Evolutionary conservation across 92 coral and sea anemone species (phyloP), one percentile per base, ranked within the genome.

Genomic region (Umimayanthus kanabou): DNA sequence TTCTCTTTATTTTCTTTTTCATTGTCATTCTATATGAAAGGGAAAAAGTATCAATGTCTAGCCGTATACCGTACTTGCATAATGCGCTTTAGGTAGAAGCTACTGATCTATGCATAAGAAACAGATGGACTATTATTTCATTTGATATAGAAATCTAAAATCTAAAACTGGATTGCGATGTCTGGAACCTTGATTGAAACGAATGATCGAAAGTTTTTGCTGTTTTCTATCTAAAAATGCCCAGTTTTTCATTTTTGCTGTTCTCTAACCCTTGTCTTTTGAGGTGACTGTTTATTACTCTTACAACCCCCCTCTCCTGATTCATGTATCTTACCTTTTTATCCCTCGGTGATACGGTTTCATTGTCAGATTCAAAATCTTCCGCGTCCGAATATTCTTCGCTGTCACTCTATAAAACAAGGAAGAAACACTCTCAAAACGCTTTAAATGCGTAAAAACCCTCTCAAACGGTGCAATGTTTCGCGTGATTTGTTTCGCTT

Each of bases 331-430:
- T 74, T 47, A 43, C 66, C 81, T 78, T 78, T 28, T 47, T 26
- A 6, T 57, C 83, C 82, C 71, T 64, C 26, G 82, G 71, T 6
- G 77, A 55, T 57, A 18, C 87, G 69, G 82, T 86, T 53, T 84
- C 83, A 47, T 80, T 30, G 42, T 33, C 29, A 58, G 89, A 55
- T 33, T 76, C 65, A 50, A 43, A 73, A 23, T 49, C 58, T 10
- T 88, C 90, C 30, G 50, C 78, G 22, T 37, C 49, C 18, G 57
- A 49, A 47, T 81, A 57, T 13, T 73, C 90, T 37, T 80, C 87
- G 45, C 84, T 37, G 8, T 81, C 81, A 64, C 88, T 74, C 50
- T 58, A n/a, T 29, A 57, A 50, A 25, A 13, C 47, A 22, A 58
- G 67, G 15, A 45, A 30, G 9, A 30, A 53, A 8, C 16, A 28